Conservation (phyloP, 2,797 vertebrate genomes). For the Lates japonicus region DNA sequence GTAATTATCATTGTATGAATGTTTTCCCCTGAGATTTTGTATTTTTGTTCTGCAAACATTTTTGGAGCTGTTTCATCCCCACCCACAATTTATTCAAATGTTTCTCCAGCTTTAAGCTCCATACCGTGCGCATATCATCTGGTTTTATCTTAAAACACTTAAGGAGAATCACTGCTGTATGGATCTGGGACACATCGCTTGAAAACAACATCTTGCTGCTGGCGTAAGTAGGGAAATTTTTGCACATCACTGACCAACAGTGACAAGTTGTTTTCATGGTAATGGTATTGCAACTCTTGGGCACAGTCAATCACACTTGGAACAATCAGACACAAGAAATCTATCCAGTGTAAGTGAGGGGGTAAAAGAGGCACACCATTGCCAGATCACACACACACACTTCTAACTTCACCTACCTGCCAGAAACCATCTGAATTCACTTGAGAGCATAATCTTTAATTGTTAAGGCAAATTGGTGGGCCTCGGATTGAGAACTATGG, state of each 20-base stretch:
- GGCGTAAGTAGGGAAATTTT: background rate
- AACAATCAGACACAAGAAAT: background rate
- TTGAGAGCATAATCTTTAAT: conserved; percentile 39
- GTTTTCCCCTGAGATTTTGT: background rate
- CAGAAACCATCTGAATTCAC: conserved; percentile 7
- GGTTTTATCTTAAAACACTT: too few species aligned
- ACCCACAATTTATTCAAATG: background rate
- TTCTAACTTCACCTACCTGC: background rate
- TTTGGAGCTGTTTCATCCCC: background rate
- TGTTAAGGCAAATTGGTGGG: conserved; percentile 31
- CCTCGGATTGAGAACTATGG: conserved; percentile 3
- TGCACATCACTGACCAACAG: background rate
- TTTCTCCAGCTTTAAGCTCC: background rate
- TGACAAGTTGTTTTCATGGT: background rate
- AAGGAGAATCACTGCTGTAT: too few species aligned
- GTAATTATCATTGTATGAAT: background rate
- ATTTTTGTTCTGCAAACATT: background rate
- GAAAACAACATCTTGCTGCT: background rate
- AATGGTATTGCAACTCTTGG: background rate
- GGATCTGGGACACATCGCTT: background rate
- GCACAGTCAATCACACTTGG: background rate
- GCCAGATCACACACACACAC: conserved; percentile 11
- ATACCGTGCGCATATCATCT: too few species aligned
- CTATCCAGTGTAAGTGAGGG: background rate
- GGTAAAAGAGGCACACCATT: background rate